Base-by-base conservation (phyloP, 2,113 vertebrate species). In the Hystrix brachyura region DNA sequence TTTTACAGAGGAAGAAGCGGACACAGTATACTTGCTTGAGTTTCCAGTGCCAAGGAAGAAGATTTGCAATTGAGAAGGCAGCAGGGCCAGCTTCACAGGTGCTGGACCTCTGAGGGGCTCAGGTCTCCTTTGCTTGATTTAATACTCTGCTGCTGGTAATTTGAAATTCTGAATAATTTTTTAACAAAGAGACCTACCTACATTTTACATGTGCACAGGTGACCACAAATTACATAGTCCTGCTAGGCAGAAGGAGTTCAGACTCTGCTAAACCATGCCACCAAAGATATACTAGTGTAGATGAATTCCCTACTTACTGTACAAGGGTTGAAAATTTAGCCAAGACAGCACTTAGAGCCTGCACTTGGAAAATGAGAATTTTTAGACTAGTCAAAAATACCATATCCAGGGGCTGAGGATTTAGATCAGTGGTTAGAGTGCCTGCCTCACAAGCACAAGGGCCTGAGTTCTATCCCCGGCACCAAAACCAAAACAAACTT, bases 311-410 rank as follows among this genome's bases (percentile, higher is more conserved):
- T 71, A 48, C 12, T 67, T 21, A 64, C 7, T 92, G 51, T 64
- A 5, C 1, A n/a, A n/a, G 43, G 59, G 65, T 90, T 96, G 48
- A 87, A 90, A 89, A 76, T 27, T 46, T 59, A 91, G 29, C 67
- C 38, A 95, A 80, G 29, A 53, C 23, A 93, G 19, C 15, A 62
- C 81, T n/a, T 91, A 2, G 64, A 92, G 86, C 53, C 46, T 69
- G 5, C 46, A 53, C 81, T 72, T 79, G 29, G 48, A 83, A 94
- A 96, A 80, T 59, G 27, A 84, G 53, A 93, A 97, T 94, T 95
- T 86, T 86, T 38, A 92, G 21, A 71, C 15, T 82, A 81, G 60
- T 93, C 60, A 88, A 94, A 85, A 96, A 94, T 88, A 69, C 34
- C 94, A 78, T 53, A 48, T 25, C 62, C 83, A 84, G 69, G 15